phyloP scores from a whole-genome alignment of 2,113 vertebrate species.

The Ciconia boyciana region DNA sequence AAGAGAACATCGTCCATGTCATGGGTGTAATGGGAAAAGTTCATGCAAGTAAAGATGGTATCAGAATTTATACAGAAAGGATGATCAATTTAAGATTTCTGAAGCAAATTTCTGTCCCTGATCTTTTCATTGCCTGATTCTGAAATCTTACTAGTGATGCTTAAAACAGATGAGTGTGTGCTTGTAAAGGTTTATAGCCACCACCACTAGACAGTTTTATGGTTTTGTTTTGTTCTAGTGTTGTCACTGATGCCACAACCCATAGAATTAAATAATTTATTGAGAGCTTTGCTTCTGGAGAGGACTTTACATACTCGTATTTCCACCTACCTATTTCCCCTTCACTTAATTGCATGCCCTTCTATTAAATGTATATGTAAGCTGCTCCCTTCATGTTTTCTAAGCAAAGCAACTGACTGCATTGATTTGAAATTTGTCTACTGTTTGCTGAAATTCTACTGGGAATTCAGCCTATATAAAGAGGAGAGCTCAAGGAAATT shows the following conservation, averaged over 20 bases:
- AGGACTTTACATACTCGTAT: neutral
- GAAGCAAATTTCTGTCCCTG: neutral
- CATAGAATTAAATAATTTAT: neutral
- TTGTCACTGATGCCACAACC: neutral
- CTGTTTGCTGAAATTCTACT: neutral
- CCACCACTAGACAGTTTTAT: neutral
- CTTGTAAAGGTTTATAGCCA: neutral
- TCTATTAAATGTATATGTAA: neutral
- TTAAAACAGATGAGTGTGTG: neutral
- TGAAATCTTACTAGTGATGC: neutral
- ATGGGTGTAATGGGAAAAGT: neutral
- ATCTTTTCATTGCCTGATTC: neutral
- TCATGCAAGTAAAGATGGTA: neutral
- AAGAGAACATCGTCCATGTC: neutral
- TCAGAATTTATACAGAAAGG: neutral
- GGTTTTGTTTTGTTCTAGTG: neutral
- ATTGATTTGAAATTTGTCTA: slow-evolving; percentile 7
- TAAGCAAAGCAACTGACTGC: neutral
- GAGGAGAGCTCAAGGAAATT: neutral
- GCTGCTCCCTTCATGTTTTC: neutral
- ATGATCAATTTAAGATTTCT: neutral
- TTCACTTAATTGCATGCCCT: neutral
- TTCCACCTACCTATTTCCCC: neutral
- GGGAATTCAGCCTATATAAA: neutral
- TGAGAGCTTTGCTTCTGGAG: neutral